A percentile compares a stretch with the other conserved stretches of the same genome.
phyloP scores from a whole-genome alignment of 2,797 vertebrate genomes.

The Nasua narica region DNA sequence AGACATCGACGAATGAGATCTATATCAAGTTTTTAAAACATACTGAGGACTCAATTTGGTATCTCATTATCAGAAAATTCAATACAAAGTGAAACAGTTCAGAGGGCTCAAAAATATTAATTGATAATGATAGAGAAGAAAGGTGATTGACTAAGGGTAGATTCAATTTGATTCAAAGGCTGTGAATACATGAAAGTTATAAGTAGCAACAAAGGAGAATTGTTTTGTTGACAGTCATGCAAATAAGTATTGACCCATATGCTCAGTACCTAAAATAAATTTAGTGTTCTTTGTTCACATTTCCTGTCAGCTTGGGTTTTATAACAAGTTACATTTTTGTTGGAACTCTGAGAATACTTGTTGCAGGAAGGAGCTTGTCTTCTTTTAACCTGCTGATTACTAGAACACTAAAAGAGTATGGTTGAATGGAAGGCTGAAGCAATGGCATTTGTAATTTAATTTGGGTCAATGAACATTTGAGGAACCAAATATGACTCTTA shows the following conservation, averaged over 20 bases:
- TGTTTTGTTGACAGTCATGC: slow-evolving; percentile 62
- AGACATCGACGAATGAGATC: not conserved
- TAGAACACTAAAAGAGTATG: slow-evolving; percentile 41
- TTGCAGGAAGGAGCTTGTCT: slow-evolving; percentile 38
- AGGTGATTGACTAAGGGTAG: slow-evolving; percentile 44
- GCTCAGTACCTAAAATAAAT: slow-evolving; percentile 54
- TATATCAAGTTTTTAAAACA: not conserved
- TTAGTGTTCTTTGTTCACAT: slow-evolving; percentile 46
- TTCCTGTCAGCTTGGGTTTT: slow-evolving; percentile 57
- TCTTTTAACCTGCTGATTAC: slow-evolving; percentile 64
- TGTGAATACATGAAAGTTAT: slow-evolving; percentile 48
- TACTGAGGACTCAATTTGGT: not conserved
- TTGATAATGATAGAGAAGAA: slow-evolving; percentile 63
- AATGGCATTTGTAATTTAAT: slow-evolving; percentile 65
- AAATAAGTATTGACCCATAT: slow-evolving; percentile 57
- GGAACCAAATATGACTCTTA: slow-evolving; percentile 59
- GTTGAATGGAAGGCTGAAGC: slow-evolving; percentile 57
- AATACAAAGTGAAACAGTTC: slow-evolving; percentile 58
- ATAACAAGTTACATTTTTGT: slow-evolving; percentile 55
- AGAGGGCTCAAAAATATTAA: slow-evolving; percentile 61
- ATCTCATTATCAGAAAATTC: slow-evolving; percentile 60
- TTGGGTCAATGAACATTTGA: slow-evolving; percentile 65
- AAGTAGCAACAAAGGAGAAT: slow-evolving; percentile 48
- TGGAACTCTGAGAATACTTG: slow-evolving; percentile 45
- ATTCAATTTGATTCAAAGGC: slow-evolving; percentile 55